Conservation (phyloP, 2,888 invertebrate species). For the Drosophila borborema region DNA sequence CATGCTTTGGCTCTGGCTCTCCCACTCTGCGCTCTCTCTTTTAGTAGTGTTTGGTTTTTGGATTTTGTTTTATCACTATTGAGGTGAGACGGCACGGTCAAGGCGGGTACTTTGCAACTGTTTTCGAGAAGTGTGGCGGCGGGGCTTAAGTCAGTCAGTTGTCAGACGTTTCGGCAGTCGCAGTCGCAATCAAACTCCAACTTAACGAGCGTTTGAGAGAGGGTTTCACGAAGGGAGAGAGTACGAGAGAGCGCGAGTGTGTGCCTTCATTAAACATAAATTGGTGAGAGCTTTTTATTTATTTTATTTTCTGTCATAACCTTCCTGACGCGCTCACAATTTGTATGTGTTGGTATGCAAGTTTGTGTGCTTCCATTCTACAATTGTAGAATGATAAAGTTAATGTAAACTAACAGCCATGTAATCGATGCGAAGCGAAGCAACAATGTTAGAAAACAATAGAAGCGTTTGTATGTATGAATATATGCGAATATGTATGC, state of each 20-base stretch:
- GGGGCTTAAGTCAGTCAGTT: constrained; percentile 61
- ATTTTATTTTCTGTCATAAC: constrained; percentile 32
- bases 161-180: constrained; percentile 45
- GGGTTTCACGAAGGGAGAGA: constrained; percentile 6
- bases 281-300: constrained; percentile 63
- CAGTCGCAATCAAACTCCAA: constrained; percentile 25
- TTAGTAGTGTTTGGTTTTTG: constrained; percentile 37
- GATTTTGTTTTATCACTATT: constrained; percentile 55
- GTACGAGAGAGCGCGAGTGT: constrained; percentile 2
- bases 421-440: constrained; percentile 41
- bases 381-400: constrained; percentile 38
- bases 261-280: constrained; percentile 34
- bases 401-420: constrained; percentile 31
- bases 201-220: constrained; percentile 13
- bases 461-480: background rate
- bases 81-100: constrained; percentile 54
- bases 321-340: constrained; percentile 27
- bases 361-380: constrained; percentile 36
- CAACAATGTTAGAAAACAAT: constrained; percentile 15
- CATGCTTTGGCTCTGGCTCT: background rate
- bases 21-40: background rate
- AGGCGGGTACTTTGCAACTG: constrained; percentile 49
- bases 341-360: constrained; percentile 17
- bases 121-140: constrained; percentile 48
- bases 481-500: constrained; percentile 1